These are phyloP conservation scores for Palaemon carinicauda DNA, from an alignment of 1,140 invertebrate species.

Conservation along the genomic window DNA sequence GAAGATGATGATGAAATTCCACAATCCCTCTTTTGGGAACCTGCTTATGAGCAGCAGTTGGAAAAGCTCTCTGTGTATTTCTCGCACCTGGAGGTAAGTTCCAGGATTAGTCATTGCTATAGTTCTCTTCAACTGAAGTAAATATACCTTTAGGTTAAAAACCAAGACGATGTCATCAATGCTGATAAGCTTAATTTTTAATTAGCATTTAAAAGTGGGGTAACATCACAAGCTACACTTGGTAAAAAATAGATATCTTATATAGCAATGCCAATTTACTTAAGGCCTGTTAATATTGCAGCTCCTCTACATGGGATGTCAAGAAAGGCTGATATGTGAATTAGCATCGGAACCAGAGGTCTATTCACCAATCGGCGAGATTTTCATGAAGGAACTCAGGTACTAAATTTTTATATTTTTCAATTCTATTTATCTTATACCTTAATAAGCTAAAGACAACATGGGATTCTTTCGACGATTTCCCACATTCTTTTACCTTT, in stretches of 20 bases:
- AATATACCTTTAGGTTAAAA: not conserved
- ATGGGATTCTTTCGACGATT: too few species aligned
- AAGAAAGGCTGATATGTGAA: slow-evolving; percentile 63
- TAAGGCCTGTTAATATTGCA: slow-evolving; percentile 5
- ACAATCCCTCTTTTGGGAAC: slow-evolving; percentile 5
- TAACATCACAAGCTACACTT: too few species aligned
- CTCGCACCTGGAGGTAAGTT: slow-evolving; percentile 24
- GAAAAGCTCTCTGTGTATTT: not conserved
- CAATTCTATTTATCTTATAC: too few species aligned
- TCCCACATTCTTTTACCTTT: too few species aligned
- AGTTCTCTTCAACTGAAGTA: not conserved
- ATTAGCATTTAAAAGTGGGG: too few species aligned
- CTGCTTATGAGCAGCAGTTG: slow-evolving; percentile 17
- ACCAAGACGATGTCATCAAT: not conserved
- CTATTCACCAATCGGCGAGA: slow-evolving; percentile 62
- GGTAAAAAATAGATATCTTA: too few species aligned
- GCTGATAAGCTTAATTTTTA: not conserved
- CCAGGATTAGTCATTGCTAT: not conserved
- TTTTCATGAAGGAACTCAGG: slow-evolving; percentile 61
- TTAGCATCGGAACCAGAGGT: slow-evolving; percentile 61
- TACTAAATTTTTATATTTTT: too few species aligned
- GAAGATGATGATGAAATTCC: not conserved
- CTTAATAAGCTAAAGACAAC: too few species aligned
- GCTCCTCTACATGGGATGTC: slow-evolving; percentile 62
- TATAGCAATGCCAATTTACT: not conserved